Base-by-base conservation (phyloP, 2,888 invertebrate genomes). In the Sisyra terminalis region DNA sequence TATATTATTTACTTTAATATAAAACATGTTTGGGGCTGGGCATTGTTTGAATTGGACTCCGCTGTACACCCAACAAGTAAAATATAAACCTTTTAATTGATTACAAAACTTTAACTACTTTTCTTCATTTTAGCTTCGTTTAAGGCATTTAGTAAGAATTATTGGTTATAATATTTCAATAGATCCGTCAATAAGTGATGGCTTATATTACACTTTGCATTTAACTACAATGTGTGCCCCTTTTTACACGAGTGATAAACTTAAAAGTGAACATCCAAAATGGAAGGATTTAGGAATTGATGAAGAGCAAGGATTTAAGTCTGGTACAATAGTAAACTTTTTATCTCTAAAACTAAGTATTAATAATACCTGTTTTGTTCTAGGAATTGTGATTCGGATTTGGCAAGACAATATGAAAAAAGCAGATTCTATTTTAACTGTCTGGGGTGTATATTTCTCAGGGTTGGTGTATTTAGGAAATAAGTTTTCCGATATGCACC, bases 361-460 rank as follows among this genome's bases (percentile, higher is more conserved):
- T 3, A 16, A 24, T 39, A 9, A 40, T 32, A 39, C 11, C 24
- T 34, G 6, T 29, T 45, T 40, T 40, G 10, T 46, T 50, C 24
- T 49, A 60, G 63, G 59, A 46, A 50, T 70, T 45, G 65, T 69
- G 9, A 55, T 71, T 41, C 54, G 70, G 45, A 57, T 71, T 42
- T 70, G 70, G 69, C 53, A 56, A 45, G 50, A 55, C 36, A 51
- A 49, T 17, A 56, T 56, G 39, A 48, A 53, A 30, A 55, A 57
- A 7, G 64, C 66, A 39, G 78, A 83, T 54, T 63, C 66, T 8
- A 66, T 78, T 36, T 63, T 86, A 10, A 74, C 85, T 52, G 78
- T 84, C 2, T 90, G 88, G 87, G 82, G 82, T 2, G 73, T 93
- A 3, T 80, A 86, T 53, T 79, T 93, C 53, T 81, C 81, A 44